Evolutionary conservation across 2,797 vertebrate species (phyloP).

Genomic region (Anguilla marmorata): DNA sequence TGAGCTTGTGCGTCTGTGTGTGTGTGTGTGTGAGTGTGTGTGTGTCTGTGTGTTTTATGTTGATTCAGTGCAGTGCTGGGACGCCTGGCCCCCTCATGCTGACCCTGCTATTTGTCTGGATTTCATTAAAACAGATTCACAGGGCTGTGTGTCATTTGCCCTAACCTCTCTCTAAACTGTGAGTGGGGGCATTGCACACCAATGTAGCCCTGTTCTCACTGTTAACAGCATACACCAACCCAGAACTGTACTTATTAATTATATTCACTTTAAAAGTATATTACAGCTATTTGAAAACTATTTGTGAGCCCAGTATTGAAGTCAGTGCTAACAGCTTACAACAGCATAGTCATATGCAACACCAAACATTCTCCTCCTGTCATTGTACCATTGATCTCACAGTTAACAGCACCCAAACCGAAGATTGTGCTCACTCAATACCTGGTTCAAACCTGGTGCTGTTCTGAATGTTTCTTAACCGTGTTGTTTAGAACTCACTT

Average conservation of each 20-base stretch:
- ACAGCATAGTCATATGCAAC: neutral
- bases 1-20: slow-evolving; percentile 17
- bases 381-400: neutral
- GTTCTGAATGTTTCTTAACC: neutral
- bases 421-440: neutral
- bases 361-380: neutral
- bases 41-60: neutral
- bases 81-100: neutral
- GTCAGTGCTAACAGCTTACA: neutral
- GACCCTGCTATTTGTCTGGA: neutral
- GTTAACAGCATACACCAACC: neutral
- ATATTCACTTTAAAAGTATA: neutral
- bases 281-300: neutral
- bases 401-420: neutral
- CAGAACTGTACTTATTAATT: neutral
- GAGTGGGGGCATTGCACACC: slow-evolving; percentile 6
- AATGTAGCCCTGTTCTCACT: neutral
- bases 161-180: neutral
- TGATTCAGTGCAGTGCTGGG: neutral
- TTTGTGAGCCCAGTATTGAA: neutral
- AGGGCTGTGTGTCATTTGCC: neutral
- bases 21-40: neutral
- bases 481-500: neutral
- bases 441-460: neutral
- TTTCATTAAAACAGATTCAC: slow-evolving; percentile 11